Evolutionary conservation across 2,888 invertebrate genomes (phyloP).

Genomic region (Acholoe squamosa): DNA sequence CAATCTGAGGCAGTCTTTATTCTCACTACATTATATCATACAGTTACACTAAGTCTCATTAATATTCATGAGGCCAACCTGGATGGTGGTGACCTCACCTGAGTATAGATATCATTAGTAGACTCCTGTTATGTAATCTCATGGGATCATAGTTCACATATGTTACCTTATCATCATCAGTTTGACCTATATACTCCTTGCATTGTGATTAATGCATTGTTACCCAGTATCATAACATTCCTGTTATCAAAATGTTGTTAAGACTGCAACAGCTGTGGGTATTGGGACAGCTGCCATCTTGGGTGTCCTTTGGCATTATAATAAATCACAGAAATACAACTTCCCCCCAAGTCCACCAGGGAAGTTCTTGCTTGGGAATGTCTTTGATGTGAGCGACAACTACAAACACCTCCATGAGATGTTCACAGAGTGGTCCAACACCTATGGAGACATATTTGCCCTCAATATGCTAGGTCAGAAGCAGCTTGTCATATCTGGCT

Average conservation of each 20-base stretch:
- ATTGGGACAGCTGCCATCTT: neutral
- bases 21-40: too few relatives aligned
- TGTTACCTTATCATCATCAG: too few relatives aligned
- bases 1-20: too few relatives aligned
- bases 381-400: neutral
- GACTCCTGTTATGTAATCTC: too few relatives aligned
- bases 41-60: too few relatives aligned
- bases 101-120: too few relatives aligned
- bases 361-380: conserved; percentile 4
- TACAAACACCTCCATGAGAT: neutral
- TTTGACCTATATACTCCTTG: too few relatives aligned
- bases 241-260: neutral
- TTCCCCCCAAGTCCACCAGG: conserved; percentile 35
- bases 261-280: neutral
- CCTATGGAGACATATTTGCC: neutral
- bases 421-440: conserved; percentile 2
- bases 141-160: too few relatives aligned
- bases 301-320: neutral
- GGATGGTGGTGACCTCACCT: too few relatives aligned
- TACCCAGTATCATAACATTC: too few relatives aligned
- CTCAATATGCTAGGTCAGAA: conserved; percentile 8
- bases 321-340: neutral
- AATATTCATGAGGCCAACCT: too few relatives aligned
- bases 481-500: neutral
- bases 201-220: too few relatives aligned